Percentiles rank a stretch among this genome's conserved stretches.
phyloP scores from a whole-genome alignment of 2,797 vertebrate genomes.

The Holocentrus rufus region DNA sequence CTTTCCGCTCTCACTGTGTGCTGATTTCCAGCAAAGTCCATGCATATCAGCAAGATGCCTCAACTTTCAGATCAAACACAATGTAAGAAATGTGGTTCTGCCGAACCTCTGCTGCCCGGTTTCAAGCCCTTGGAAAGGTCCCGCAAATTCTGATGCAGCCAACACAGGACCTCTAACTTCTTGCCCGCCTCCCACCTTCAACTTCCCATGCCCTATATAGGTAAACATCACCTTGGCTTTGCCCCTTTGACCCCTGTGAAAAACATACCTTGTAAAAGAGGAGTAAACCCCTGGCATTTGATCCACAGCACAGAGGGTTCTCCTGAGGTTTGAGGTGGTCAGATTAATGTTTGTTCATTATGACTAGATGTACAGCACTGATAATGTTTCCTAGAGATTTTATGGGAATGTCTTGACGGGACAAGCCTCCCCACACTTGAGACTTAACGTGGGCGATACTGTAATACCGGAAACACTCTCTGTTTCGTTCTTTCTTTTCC shows the following conservation, averaged over 20 bases:
- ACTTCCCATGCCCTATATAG: conserved; percentile 61
- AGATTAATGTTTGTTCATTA: conserved; percentile 31
- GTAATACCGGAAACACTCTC: background rate
- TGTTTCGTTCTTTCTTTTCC: no score
- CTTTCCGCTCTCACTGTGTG: no score
- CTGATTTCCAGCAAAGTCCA: background rate
- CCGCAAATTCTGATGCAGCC: conserved; percentile 33
- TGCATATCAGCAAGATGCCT: no score
- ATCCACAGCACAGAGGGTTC: conserved; percentile 53
- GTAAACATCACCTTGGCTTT: conserved; percentile 74
- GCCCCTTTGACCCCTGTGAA: conserved; percentile 51
- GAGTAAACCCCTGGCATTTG: conserved; percentile 45
- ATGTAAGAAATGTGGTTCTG: background rate
- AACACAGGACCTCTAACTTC: conserved; percentile 25
- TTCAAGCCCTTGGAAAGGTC: background rate
- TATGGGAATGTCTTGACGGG: conserved; percentile 49
- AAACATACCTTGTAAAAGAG: conserved; percentile 60
- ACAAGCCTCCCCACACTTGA: conserved; percentile 17
- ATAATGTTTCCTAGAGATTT: conserved; percentile 67
- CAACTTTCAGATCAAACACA: conserved; percentile 10
- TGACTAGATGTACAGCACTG: conserved; percentile 52
- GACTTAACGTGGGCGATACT: background rate
- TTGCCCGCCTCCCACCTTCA: conserved; percentile 20
- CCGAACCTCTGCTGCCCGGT: background rate
- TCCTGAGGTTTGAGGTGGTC: conserved; percentile 42